phyloP scores from a whole-genome alignment of 2,888 invertebrate species.

The Lymantria monacha region DNA sequence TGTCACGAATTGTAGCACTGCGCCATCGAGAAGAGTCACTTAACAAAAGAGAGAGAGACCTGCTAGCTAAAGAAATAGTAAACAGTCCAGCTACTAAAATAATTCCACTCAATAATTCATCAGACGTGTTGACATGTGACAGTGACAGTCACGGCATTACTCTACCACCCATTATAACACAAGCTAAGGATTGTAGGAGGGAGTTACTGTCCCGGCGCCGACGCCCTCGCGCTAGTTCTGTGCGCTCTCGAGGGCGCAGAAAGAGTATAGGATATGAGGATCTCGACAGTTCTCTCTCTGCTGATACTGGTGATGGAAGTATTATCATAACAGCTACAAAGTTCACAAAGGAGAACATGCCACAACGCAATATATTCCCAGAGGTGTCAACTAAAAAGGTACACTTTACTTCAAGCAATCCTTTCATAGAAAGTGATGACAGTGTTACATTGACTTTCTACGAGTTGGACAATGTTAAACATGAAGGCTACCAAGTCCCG shows the following conservation, averaged over 20 bases:
- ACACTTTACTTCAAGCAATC: constrained; percentile 70
- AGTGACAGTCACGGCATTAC: constrained; percentile 66
- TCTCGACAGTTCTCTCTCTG: constrained; percentile 82
- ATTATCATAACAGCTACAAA: constrained; percentile 79
- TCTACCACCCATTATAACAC: constrained; percentile 59
- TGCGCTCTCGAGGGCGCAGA: constrained; percentile 50
- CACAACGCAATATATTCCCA: constrained; percentile 68
- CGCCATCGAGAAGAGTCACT: constrained; percentile 77
- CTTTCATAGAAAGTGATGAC: constrained; percentile 75
- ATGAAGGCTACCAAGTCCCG: constrained; percentile 49
- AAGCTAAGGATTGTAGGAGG: constrained; percentile 34
- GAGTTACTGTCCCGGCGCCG: constrained; percentile 51
- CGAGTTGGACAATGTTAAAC: constrained; percentile 62
- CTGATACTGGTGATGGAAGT: constrained; percentile 80
- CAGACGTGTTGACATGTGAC: constrained; percentile 24
- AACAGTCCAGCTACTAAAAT: constrained; percentile 63
- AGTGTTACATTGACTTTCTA: constrained; percentile 76
- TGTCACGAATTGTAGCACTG: constrained; percentile 77
- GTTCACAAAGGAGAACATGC: constrained; percentile 71
- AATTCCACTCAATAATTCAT: constrained; percentile 43
- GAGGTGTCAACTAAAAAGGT: constrained; percentile 67
- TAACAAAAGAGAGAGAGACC: constrained; percentile 73
- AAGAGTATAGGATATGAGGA: constrained; percentile 77
- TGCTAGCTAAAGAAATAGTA: constrained; percentile 70
- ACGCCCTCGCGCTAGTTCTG: constrained; percentile 50